These are phyloP conservation scores for Drosophila bunnanda DNA, from an alignment of 2,888 invertebrate genomes.

Conservation along the genomic window DNA sequence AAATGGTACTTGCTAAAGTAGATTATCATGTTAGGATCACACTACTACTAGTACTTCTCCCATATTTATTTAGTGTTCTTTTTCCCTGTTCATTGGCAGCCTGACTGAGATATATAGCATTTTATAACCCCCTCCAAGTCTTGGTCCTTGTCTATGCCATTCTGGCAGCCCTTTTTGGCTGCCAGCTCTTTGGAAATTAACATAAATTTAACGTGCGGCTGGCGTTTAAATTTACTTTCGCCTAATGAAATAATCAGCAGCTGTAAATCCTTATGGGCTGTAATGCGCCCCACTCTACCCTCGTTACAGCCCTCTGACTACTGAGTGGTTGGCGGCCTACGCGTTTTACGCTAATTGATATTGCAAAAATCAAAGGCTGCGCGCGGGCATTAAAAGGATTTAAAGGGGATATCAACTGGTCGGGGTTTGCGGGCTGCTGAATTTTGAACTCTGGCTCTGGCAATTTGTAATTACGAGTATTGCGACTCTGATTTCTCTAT, in stretches of 20 bases:
- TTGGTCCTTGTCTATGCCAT: conserved; percentile 12
- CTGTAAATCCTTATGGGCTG: conserved; percentile 60
- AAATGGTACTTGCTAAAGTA: neutral
- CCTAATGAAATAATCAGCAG: conserved; percentile 70
- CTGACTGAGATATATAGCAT: neutral
- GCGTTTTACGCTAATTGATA: conserved; percentile 70
- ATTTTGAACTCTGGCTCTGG: conserved; percentile 24
- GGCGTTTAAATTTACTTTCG: conserved; percentile 67
- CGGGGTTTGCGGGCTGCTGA: neutral
- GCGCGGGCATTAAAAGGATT: conserved; percentile 56
- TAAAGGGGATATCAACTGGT: conserved; percentile 30
- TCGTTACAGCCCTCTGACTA: conserved; percentile 2
- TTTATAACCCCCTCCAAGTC: neutral
- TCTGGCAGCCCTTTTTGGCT: conserved; percentile 33
- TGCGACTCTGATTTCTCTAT: conserved; percentile 26
- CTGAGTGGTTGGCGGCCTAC: conserved; percentile 36
- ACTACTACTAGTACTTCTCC: neutral
- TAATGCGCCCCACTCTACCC: neutral
- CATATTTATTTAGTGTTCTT: neutral
- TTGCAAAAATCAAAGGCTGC: conserved; percentile 74
- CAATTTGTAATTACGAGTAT: conserved; percentile 62
- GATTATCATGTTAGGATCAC: neutral
- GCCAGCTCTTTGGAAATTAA: conserved; percentile 59
- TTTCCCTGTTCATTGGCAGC: neutral
- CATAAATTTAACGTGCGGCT: conserved; percentile 70